These are phyloP conservation scores for Himalopsyche anomala DNA, from an alignment of 2,888 invertebrate species.

Conservation along the genomic window DNA sequence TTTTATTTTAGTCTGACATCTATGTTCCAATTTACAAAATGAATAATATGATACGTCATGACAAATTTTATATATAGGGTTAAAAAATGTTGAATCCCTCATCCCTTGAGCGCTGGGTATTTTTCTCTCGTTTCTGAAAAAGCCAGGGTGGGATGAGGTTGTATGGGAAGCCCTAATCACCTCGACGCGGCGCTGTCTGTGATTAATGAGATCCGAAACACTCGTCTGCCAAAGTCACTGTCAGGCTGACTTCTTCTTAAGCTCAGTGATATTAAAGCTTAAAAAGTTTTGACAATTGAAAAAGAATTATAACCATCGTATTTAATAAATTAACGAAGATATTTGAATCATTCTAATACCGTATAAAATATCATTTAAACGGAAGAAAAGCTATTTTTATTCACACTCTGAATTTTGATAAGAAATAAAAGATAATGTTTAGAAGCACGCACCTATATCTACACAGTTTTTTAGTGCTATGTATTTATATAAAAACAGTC, in stretches of 20 bases:
- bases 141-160: not conserved
- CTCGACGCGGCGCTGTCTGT: slow-evolving; percentile 15
- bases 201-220: slow-evolving; percentile 31
- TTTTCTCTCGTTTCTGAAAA: not conserved
- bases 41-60: slow-evolving; percentile 9
- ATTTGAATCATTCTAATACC: too few species aligned
- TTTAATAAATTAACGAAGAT: too few species aligned
- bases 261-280: not conserved
- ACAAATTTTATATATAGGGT: not conserved
- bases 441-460: too few species aligned
- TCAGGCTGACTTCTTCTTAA: not conserved
- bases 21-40: slow-evolving; percentile 11
- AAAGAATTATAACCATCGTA: too few species aligned
- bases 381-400: too few species aligned
- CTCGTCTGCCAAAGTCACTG: slow-evolving; percentile 8
- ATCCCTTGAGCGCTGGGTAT: not conserved
- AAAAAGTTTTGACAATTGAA: too few species aligned
- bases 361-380: too few species aligned
- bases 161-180: slow-evolving; percentile 20
- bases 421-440: too few species aligned
- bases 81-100: not conserved
- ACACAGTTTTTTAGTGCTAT: too few species aligned
- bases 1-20: slow-evolving; percentile 14
- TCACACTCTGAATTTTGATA: too few species aligned
- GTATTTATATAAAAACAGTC: too few species aligned